phyloP scores from a whole-genome alignment of 2,113 vertebrate species.

The Tympanuchus pallidicinctus region DNA sequence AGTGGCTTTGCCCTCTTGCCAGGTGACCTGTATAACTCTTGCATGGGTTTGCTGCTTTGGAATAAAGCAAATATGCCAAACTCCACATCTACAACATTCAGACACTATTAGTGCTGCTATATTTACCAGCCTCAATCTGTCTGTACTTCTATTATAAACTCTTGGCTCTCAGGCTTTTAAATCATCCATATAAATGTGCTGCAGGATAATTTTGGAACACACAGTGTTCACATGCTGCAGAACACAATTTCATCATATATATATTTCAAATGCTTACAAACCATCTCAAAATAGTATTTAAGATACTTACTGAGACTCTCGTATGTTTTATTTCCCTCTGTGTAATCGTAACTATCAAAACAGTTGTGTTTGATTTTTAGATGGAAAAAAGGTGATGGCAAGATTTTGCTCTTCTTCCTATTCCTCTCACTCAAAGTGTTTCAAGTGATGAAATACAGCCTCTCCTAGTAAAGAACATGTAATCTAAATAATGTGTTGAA shows the following conservation, averaged over 20 bases:
- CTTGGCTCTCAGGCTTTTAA: not conserved
- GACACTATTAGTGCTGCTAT: not conserved
- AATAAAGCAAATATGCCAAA: not conserved
- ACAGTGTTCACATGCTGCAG: not conserved
- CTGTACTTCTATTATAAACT: slow-evolving; percentile 28
- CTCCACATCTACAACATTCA: not conserved
- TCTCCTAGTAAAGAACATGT: not conserved
- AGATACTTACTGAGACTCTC: not conserved
- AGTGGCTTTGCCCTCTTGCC: not conserved
- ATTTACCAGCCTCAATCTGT: slow-evolving; percentile 13
- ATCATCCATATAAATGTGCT: slow-evolving; percentile 18
- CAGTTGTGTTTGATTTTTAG: not conserved
- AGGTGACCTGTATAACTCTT: not conserved
- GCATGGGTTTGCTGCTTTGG: not conserved
- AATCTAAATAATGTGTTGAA: not conserved
- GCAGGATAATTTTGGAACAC: not conserved
- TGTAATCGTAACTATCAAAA: not conserved
- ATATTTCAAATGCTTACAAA: not conserved
- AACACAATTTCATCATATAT: not conserved
- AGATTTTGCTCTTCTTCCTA: not conserved
- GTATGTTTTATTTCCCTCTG: not conserved
- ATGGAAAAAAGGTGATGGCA: not conserved
- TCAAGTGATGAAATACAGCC: not conserved
- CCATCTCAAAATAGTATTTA: not conserved
- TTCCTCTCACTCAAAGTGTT: not conserved